Evolutionary conservation across 2,888 invertebrate genomes (phyloP), one percentile per base, ranked within the genome.

Genomic region (Drosophila flavopinicola): DNA sequence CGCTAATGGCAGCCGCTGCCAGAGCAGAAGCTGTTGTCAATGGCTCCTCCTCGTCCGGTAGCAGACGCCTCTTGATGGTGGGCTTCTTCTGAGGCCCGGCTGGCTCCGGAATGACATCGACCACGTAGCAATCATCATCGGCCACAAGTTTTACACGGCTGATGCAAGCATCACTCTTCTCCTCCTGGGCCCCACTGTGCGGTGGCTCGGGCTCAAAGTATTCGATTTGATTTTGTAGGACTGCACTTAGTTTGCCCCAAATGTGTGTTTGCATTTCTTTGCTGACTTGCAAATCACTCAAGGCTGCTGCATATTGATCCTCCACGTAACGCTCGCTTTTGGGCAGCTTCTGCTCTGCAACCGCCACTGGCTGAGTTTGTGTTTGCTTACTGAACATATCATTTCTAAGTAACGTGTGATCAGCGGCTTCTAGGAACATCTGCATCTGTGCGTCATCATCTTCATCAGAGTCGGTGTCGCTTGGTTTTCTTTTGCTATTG

Each of bases 351-450:
- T 2, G 3, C 7, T 20, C 4, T 9, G n/a, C 20, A 10, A 23
- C 11, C 15, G 56, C 2, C 17, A 38, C 6, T 6, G 13, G 27
- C 6, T 15, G 6, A 4, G 2, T n/a, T n/a, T 9, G 38, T 24
- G 13, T 0, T 4, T 23, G 24, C 6, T 32, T 20, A 10, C 79
- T 68, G 27, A 78, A 90, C 83, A 90, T 76, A 0, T 66, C 71
- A 57, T 90, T 80, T 2, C 66, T 86, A 1, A 90, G 67, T 2
- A 89, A 57, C 2, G 68, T 85, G 11, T 72, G 77, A 35, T 90
- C 89, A 2, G 86, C 71, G 0, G 90, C 90, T 60, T 88, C 87
- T 7, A 87, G 27, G 17, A 88, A 74, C 38, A 83, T 63, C 0
- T 72, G 77, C 38, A 85, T 59, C 24, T 80, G 75, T 17, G 66